phyloP scores from a whole-genome alignment of 30 jellyfish, hydroid and myxozoan species.

The Nemopilema nomurai region DNA sequence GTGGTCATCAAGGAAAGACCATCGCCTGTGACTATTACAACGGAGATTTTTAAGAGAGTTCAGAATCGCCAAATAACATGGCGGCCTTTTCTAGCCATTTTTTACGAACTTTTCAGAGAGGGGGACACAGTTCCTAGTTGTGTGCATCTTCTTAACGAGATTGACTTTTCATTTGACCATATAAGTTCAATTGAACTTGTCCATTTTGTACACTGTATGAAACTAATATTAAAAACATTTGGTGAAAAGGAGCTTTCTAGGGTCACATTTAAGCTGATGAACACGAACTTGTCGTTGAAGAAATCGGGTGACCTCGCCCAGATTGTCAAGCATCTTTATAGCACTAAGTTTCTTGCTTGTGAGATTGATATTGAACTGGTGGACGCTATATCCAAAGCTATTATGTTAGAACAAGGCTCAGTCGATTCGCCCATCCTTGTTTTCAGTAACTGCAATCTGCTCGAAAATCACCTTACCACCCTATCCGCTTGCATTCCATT shows the following conservation, averaged over 20 bases:
- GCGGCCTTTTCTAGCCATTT: constrained; percentile 21
- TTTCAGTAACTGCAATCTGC: constrained; percentile 5
- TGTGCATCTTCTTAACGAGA: background rate
- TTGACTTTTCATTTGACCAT: constrained; percentile 2
- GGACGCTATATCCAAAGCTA: background rate
- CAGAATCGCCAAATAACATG: constrained; percentile 8
- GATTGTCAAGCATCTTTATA: background rate
- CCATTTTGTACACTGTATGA: constrained; percentile 17
- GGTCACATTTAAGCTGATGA: constrained; percentile 9
- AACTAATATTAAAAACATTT: background rate
- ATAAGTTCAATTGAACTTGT: background rate
- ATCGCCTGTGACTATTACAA: background rate
- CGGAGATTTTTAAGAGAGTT: background rate
- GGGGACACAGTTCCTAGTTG: background rate
- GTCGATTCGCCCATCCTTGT: background rate
- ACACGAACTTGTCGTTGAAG: background rate
- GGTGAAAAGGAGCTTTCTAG: constrained; percentile 5
- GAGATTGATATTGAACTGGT: background rate
- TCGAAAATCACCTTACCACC: background rate
- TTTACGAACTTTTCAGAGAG: constrained; percentile 3
- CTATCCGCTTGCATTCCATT: background rate
- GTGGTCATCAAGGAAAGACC: background rate
- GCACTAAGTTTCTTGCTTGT: constrained; percentile 1
- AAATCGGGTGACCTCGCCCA: constrained; percentile 1
- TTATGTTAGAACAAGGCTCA: background rate